Percentiles rank a stretch among this genome's conserved stretches.
These are phyloP conservation scores for Discoglossus pictus DNA, from an alignment of 2,797 vertebrate species.

Conservation along the genomic window DNA sequence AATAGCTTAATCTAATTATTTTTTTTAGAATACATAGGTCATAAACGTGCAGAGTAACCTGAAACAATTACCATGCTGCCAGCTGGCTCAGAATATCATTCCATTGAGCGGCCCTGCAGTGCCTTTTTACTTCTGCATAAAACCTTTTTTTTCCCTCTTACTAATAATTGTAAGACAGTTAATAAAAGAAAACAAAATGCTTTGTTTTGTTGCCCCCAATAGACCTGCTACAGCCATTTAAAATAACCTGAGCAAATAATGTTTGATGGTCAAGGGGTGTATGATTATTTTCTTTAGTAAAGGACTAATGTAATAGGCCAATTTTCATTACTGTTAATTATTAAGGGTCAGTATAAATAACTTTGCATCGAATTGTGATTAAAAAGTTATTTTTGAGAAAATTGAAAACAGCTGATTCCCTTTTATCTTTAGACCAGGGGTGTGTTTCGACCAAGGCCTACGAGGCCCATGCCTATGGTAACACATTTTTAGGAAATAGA, in stretches of 20 bases:
- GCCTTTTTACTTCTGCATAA: slow-evolving; percentile 67
- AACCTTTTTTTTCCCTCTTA: slow-evolving; percentile 61
- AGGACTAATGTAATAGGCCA: too few species aligned
- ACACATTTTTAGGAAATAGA: too few species aligned
- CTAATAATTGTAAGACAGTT: slow-evolving; percentile 74
- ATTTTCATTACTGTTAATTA: too few species aligned
- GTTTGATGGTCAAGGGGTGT: too few species aligned
- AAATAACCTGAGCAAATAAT: slow-evolving; percentile 3
- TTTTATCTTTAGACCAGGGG: too few species aligned
- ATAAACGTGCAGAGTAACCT: slow-evolving; percentile 73
- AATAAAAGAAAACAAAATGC: slow-evolving; percentile 68
- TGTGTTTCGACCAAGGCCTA: too few species aligned
- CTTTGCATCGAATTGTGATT: too few species aligned
- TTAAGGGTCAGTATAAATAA: too few species aligned
- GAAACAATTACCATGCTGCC: slow-evolving; percentile 69
- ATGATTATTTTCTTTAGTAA: too few species aligned
- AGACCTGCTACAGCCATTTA: background rate
- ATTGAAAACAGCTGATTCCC: too few species aligned
- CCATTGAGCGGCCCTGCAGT: slow-evolving; percentile 60
- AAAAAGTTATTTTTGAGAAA: too few species aligned
- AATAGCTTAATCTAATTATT: slow-evolving; percentile 77
- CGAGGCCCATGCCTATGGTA: too few species aligned
- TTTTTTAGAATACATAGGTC: slow-evolving; percentile 69
- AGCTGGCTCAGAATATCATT: slow-evolving; percentile 67
- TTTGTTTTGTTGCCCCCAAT: slow-evolving; percentile 13